These are phyloP conservation scores for Taurulus bubalis DNA, from an alignment of 2,113 vertebrate genomes.

Conservation along the genomic window DNA sequence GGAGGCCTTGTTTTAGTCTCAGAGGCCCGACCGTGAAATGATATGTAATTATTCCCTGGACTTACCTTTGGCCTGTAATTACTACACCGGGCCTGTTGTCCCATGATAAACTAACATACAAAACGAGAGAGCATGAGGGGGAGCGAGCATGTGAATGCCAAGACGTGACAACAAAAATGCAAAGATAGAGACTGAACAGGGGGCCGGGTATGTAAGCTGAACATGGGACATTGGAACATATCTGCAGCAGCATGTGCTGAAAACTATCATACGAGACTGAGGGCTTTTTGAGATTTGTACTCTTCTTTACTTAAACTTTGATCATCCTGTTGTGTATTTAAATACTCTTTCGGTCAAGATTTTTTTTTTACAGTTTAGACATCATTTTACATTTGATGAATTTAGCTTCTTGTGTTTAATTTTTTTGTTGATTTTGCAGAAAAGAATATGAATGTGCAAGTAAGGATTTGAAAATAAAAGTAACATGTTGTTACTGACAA, in stretches of 20 bases:
- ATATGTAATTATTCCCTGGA: conserved; percentile 77
- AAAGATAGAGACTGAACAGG: neutral
- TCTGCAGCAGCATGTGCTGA: neutral
- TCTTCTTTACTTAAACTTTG: neutral
- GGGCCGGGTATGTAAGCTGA: neutral
- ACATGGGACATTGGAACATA: neutral
- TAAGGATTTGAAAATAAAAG: neutral
- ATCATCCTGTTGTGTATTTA: neutral
- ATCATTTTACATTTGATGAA: neutral
- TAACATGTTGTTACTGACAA: neutral
- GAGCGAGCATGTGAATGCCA: conserved; percentile 21
- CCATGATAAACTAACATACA: conserved; percentile 64
- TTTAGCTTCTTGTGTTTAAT: neutral
- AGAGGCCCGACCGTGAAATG: conserved; percentile 72
- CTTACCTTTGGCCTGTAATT: conserved; percentile 77
- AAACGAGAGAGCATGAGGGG: conserved; percentile 38
- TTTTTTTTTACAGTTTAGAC: neutral
- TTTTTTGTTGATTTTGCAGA: neutral
- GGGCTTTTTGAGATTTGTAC: neutral
- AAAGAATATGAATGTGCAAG: neutral
- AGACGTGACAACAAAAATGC: conserved; percentile 24
- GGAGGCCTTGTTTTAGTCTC: conserved; percentile 68
- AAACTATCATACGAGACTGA: neutral
- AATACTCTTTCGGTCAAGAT: neutral
- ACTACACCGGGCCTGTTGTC: conserved; percentile 63